These are phyloP conservation scores for Himalopsyche kuldschensis DNA, from an alignment of 2,888 invertebrate species.

Conservation along the genomic window DNA sequence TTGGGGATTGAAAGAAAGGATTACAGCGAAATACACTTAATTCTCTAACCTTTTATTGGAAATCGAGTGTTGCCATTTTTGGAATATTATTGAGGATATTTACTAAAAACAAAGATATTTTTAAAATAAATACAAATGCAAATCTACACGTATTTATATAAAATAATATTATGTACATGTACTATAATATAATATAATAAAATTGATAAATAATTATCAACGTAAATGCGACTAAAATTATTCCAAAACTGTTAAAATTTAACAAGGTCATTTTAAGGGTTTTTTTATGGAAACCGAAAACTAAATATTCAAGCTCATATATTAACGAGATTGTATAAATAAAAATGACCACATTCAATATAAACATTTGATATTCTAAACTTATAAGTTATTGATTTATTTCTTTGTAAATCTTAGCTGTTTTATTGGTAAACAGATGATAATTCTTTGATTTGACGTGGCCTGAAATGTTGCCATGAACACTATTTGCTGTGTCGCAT, in stretches of 20 bases:
- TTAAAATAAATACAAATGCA: not conserved
- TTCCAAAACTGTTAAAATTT: not conserved
- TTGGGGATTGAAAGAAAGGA: not conserved
- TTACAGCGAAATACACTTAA: not conserved
- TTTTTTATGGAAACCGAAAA: not conserved
- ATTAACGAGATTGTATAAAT: not conserved
- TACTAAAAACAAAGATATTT: not conserved
- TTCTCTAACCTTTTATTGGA: not conserved
- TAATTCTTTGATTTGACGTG: not conserved
- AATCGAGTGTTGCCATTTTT: not conserved
- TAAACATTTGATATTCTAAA: not conserved
- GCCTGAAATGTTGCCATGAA: too few relatives aligned
- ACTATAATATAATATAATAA: not conserved
- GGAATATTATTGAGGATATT: not conserved
- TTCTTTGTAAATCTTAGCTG: not conserved
- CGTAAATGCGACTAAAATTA: not conserved
- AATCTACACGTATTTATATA: not conserved
- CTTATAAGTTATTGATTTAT: not conserved
- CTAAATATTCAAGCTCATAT: not conserved
- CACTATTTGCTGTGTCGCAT: too few relatives aligned
- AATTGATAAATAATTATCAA: not conserved
- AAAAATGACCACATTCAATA: not conserved
- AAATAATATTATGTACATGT: not conserved
- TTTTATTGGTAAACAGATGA: not conserved
- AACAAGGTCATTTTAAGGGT: not conserved